Evolutionary conservation across 2,797 vertebrate species (phyloP), one percentile per base, ranked within the genome.

Genomic region (Mormyrops attenuatus): DNA sequence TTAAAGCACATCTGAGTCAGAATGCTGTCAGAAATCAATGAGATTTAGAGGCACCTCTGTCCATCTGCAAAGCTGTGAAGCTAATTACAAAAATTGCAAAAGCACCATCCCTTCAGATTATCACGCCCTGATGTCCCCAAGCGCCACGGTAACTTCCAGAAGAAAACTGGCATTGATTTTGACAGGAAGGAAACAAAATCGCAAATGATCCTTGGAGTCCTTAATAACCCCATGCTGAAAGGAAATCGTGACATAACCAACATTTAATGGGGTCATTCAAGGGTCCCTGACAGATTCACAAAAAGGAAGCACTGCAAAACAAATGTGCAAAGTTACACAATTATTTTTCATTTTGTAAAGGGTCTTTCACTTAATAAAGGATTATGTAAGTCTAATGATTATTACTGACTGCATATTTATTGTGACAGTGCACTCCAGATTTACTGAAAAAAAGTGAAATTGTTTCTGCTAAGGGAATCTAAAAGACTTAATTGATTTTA

Each of bases 121-220:
- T 34, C 22, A 15, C 6, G 2, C 30, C 26, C 85, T 55, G 90
- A 93, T 95, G 95, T 93, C 94, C 93, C 95, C 92, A 93, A 95
- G 94, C 94, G 93, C 91, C 91, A 92, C 90, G 93, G 92, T 92
- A 93, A 95, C 94, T 92, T 94, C 92, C 94, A 94, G 94, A 95
- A 94, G 94, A 93, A 94, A 92, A 93, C 88, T 86, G 88, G 87
- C 95, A 96, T 96, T 93, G 95, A 96, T 96, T 95, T 86, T 55
- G 73, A 89, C 89, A 92, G 1, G 87, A 92, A 52, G n/a, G 53
- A 26, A 41, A 41, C 22, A 34, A 85, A 85, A 66, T 85, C 15
- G 3, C 57, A 69, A 89, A 85, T 0, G 80, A 47, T 44, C 57
- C 49, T 66, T 26, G 11, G 17, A 34, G 88, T 60, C 22, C 47